Percentiles rank a stretch among this genome's conserved stretches.
These are phyloP conservation scores for Caenorhabditis zanzibari DNA, from an alignment of 2,888 invertebrate species.

Conservation along the genomic window DNA sequence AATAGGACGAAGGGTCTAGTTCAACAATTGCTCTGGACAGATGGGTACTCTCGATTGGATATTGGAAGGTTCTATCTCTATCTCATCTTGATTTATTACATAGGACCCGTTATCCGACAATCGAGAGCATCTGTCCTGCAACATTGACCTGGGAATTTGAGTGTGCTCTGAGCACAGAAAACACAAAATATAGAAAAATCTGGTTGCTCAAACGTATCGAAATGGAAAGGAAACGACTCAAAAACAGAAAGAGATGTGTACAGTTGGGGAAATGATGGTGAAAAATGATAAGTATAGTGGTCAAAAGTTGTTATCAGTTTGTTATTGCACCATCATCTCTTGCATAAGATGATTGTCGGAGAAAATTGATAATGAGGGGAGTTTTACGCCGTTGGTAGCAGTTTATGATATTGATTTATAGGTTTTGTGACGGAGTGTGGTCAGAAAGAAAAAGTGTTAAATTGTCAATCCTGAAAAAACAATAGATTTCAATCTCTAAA, in stretches of 20 bases:
- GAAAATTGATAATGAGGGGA: conserved; percentile 36
- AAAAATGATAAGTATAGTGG: conserved; percentile 31
- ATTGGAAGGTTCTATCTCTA: conserved; percentile 17
- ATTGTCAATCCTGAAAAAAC: conserved; percentile 24
- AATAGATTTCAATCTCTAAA: conserved; percentile 1
- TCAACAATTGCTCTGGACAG: neutral
- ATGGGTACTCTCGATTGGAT: conserved; percentile 11
- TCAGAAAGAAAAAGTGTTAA: neutral
- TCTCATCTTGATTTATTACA: conserved; percentile 49
- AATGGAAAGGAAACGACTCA: too few relatives aligned
- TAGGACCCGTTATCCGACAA: conserved; percentile 14
- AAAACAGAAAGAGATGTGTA: too few relatives aligned
- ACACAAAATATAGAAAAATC: conserved; percentile 3
- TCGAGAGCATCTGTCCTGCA: conserved; percentile 52
- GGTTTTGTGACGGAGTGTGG: neutral
- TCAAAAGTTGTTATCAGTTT: conserved; percentile 50
- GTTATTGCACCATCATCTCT: conserved; percentile 53
- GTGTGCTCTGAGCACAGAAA: conserved; percentile 33
- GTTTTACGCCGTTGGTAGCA: conserved; percentile 9
- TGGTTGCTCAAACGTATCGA: too few relatives aligned
- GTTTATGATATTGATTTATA: conserved; percentile 42
- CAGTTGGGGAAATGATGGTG: neutral
- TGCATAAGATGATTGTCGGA: conserved; percentile 60
- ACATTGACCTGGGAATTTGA: conserved; percentile 33
- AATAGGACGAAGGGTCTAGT: neutral